Base-by-base conservation (phyloP, 2,888 invertebrate species). In the Nycteola revayana region DNA sequence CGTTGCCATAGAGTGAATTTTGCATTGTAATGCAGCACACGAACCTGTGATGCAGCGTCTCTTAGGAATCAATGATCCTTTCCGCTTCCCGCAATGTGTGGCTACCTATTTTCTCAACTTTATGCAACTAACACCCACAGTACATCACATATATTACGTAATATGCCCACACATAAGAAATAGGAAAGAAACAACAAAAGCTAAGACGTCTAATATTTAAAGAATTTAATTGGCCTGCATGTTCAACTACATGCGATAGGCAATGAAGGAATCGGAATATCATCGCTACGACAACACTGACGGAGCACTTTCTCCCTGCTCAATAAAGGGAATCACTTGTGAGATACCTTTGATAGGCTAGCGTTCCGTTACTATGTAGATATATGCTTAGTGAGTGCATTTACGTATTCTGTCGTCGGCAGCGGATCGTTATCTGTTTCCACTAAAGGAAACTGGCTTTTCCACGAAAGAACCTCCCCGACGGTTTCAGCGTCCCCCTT, bases 341-440 rank as follows among this genome's bases (percentile, higher is more conserved):
- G 75, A 74, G 73, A 73, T 77, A 72, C 70, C 67, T 77, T 78
- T 80, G 79, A 79, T 74, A 70, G 73, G 68, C 54, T 62, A 75
- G 52, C 42, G 43, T 37, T 47, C 55, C 49, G 59, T 60, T 52
- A 68, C 68, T 75, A 80, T 76, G 80, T 78, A 84, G 75, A 80
- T 77, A 68, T 74, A 78, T 75, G 70, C 71, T 76, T 69, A 77
- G 75, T 69, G 72, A 79, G 70, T 84, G 82, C 80, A 83, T 80
- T 83, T 83, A 83, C 82, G 85, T 85, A 85, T 87, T 86, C 86
- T 76, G 83, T 83, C 84, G 87, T 80, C 82, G 80, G 82, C 79
- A 79, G 75, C 68, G 85, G 86, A 87, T 88, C 87, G 87, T 88
- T 87, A 88, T 87, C 88, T 87, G 84, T 87, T 87, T 85, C 85